Evolutionary conservation across 2,113 vertebrate species (phyloP).

Genomic region (Gymnobelideus leadbeateri): DNA sequence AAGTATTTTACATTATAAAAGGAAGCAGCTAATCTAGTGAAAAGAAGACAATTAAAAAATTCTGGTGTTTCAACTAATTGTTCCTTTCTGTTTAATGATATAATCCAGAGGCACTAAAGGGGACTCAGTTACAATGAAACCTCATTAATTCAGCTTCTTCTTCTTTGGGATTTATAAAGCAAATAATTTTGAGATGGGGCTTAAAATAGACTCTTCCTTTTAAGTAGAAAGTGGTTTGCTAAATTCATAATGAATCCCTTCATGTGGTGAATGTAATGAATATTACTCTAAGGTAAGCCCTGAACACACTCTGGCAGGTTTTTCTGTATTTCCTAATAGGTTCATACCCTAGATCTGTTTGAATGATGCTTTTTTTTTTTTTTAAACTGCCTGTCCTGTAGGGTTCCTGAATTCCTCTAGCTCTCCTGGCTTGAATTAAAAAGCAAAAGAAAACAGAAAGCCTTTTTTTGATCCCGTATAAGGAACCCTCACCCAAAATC

Average conservation of each 20-base stretch:
- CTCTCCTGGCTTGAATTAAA: not conserved
- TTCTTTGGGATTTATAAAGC: not conserved
- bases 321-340: not conserved
- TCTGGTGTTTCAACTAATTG: slow-evolving; percentile 53
- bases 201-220: not conserved
- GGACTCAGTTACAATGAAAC: not conserved
- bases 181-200: not conserved
- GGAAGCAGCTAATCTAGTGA: slow-evolving; percentile 20
- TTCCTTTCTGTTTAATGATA: slow-evolving; percentile 33
- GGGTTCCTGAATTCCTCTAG: not conserved
- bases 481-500: not conserved
- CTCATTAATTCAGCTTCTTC: not conserved
- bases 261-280: not conserved
- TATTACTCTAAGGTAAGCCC: not conserved
- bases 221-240: not conserved
- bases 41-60: not conserved
- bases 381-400: not conserved
- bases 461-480: not conserved
- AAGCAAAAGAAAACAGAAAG: not conserved
- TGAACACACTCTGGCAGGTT: not conserved
- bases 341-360: not conserved
- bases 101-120: not conserved
- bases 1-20: not conserved
- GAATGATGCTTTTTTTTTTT: not conserved
- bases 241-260: not conserved